Evolutionary conservation across 1,140 invertebrate genomes (phyloP), one percentile per base, ranked within the genome.

Genomic region (Rhyacophila brunnea): DNA sequence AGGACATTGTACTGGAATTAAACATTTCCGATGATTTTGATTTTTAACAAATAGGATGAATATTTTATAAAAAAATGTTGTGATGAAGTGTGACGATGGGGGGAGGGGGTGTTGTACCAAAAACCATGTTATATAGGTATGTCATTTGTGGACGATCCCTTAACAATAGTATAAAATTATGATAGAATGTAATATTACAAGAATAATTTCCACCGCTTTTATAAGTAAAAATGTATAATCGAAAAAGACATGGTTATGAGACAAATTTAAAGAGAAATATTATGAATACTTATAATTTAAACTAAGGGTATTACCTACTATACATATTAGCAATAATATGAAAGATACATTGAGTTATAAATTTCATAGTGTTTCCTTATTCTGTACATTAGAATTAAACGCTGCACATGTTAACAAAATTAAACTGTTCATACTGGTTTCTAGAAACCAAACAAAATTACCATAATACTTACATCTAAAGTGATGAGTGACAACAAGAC

Each of bases 361-460:
- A 55, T 45, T 49, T 50, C 57, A 44, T 47, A 58, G 62, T 64
- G 62, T 60, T 49, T 50, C 53, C 62, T 64, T 64, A 64, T 52
- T 53, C 57, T 60, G 62, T 64, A 64, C 62, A 64, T 64, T 64
- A 64, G 62, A 64, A 64, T 64, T 58, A 64, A 64, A 64, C 62
- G 62, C 62, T 60, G 62, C 62, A 64, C 53, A 60, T 64, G 40
- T 54, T 40, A 58, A 64, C 57, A 58, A 55, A 60, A 32, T 50
- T 45, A 64, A 64, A 57, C 45, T 46, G 43, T 60, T 60, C 36
- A 59, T 44, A 53, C n/a, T n/a, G 62, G 62, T 64, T 64, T 64
- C 62, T 64, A 64, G 10, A 64, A 64, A 64, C 62, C 62, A 56
- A n/a, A 64, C 58, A 46, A 60, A 60, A 54, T 60, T 52, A 64